phyloP scores from a whole-genome alignment of 1,140 invertebrate genomes.

The Eciton burchellii region DNA sequence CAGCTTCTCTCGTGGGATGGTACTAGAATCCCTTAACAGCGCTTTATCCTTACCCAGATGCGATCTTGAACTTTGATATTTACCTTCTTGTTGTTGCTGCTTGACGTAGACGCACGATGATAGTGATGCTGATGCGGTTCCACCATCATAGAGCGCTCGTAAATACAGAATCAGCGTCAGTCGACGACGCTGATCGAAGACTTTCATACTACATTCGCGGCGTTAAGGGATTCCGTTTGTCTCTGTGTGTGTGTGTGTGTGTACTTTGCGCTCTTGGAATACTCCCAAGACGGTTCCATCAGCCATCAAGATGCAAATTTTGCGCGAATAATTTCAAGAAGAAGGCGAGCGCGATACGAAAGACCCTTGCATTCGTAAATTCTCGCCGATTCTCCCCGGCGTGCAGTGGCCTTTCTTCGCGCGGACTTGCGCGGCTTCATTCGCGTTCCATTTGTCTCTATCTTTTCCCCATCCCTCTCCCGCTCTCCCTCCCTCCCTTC shows the following conservation, averaged over 20 bases:
- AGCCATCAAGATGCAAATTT: constrained; percentile 6
- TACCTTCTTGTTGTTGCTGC: constrained; percentile 21
- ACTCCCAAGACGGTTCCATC: background rate
- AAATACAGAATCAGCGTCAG: background rate
- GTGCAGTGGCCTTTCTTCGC: constrained; percentile 18
- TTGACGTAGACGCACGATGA: constrained; percentile 15
- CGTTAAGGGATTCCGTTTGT: background rate
- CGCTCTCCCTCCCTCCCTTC: too few relatives aligned
- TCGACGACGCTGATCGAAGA: background rate
- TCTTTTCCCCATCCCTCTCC: too few relatives aligned
- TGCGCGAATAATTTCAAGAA: constrained; percentile 27
- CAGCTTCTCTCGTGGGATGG: constrained; percentile 9
- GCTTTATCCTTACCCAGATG: constrained; percentile 31
- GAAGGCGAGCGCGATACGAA: constrained; percentile 4
- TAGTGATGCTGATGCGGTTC: background rate
- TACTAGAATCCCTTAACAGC: constrained; percentile 12
- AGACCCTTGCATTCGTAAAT: constrained; percentile 15
- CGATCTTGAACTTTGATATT: constrained; percentile 57
- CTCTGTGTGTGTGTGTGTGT: background rate
- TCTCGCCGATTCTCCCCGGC: constrained; percentile 31
- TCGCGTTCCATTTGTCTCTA: constrained; percentile 39
- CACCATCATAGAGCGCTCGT: background rate
- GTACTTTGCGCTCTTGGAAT: background rate
- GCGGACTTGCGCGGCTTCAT: constrained; percentile 34
- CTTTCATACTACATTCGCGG: background rate